Evolutionary conservation across 2,888 invertebrate genomes (phyloP).

Genomic region (Mechanitis messenoides): DNA sequence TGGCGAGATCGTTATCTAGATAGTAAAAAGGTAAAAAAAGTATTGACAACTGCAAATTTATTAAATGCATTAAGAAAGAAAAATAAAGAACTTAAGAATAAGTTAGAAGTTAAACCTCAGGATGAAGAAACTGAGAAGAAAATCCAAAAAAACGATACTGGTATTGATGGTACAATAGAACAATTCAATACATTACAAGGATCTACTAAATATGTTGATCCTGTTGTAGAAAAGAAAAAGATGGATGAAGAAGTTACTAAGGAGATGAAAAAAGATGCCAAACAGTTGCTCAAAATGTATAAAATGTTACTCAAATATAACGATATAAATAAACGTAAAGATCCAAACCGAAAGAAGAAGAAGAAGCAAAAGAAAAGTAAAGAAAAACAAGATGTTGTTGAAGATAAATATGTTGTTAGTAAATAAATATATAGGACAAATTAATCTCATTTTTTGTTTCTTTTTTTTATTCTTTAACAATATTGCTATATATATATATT

Average conservation of each 20-base stretch:
- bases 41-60: conserved; percentile 67
- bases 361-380: conserved; percentile 48
- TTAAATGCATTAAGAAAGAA: conserved; percentile 79
- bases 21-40: conserved; percentile 77
- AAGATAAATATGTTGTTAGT: no score
- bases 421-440: no score
- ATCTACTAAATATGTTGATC: conserved; percentile 57
- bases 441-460: no score
- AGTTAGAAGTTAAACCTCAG: conserved; percentile 45
- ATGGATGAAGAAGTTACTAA: conserved; percentile 27
- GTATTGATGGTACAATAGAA: conserved; percentile 71
- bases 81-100: conserved; percentile 67
- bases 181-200: conserved; percentile 71
- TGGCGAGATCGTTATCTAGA: conserved; percentile 79
- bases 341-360: conserved; percentile 53
- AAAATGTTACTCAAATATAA: conserved; percentile 64
- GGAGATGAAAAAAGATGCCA: conserved; percentile 65
- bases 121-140: conserved; percentile 33
- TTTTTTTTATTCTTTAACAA: no score
- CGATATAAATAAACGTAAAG: conserved; percentile 48
- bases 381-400: conserved; percentile 20
- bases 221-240: conserved; percentile 36
- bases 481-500: no score
- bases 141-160: conserved; percentile 28
- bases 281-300: conserved; percentile 68